Evolutionary conservation across 2,888 invertebrate species (phyloP), one percentile per base, ranked within the genome.

Genomic region (Shargacucullia verbasci): DNA sequence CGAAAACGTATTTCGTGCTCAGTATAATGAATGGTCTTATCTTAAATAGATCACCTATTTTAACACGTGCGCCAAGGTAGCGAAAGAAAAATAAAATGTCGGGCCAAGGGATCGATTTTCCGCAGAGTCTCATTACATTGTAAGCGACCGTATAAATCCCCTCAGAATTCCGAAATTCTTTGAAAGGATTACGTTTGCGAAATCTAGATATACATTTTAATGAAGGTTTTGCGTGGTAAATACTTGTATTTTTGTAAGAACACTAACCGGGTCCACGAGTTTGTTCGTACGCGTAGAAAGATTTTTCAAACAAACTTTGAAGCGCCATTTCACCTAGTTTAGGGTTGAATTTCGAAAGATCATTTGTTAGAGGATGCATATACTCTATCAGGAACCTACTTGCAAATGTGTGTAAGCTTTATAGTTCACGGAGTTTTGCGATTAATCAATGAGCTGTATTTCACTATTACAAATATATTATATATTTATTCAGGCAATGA

Each of bases 21-120:
- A 38, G 56, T 47, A 58, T 79, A 76, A 79, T 76, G 67, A 76
- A 76, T 73, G 69, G 65, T 69, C 78, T 79, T 79, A 75, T 78
- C 70, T 75, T 64, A 68, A 71, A 78, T 66, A 76, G 69, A 79
- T 73, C 60, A 73, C 69, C 60, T 73, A 54, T 73, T 79, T 73
- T 71, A 75, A 62, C 73, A 75, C 67, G 56, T 67, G 55, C n/a
- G 45, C 37, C 43, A 58, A 64, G 53, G 60, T 62, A 41, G 44
- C 43, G 41, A 49, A 56, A 59, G 62, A 60, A 62, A 72, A 69
- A 72, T 70, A 75, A 76, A 73, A 78, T 68, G 59, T 62, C 54
- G 47, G 57, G 59, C 43, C 45, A 53, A 50, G 15, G 49, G 47
- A 71, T 78, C 68, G 73, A 76, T 76, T 66, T 54, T 57, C 54